Evolutionary conservation across 1,140 invertebrate genomes (phyloP), one percentile per base, ranked within the genome.

Genomic region (Schlechtendalia chinensis): DNA sequence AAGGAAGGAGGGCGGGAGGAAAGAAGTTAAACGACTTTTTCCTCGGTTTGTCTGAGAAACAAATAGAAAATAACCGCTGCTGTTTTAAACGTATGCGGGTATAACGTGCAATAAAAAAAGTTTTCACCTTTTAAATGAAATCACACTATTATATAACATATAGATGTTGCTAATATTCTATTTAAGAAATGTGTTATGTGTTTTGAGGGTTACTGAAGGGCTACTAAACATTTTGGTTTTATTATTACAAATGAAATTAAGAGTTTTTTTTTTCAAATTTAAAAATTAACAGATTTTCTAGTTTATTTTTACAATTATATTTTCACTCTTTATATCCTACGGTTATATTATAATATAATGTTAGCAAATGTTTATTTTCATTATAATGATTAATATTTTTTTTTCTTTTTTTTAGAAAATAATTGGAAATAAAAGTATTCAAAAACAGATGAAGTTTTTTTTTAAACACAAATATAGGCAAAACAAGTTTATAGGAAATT

Each of bases 351-450:
- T 39, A 39, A 4, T 39, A 39, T 39, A 39, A 39, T 39, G 8
- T 39, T 39, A 39, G 32, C 8, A 39, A 39, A 39, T 8, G 32
- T 39, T 39, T n/a, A n/a, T n/a, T 39, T 39, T 39, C 32, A 12
- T 47, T 45, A 45, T 16, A 67, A 24, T 58, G 22, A 22, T 24
- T 24, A 59, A 24, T 69, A 47, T 47, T 17, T 69, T 45, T 69
- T 69, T 69, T 69, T 47, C 6, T 69, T 69, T 69, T 69, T 54
- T 3, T 69, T 69, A 69, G 67, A 50, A 69, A 69, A 69, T 5
- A 69, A 69, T 24, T 69, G 39, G 45, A 72, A 72, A 53, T 71
- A 50, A 71, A 72, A 54, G 45, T 54, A 54, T 54, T 29, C 10
- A 54, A 53, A 72, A 53, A 29, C 14, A 29, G 50, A 72, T 29